Conservation (phyloP, 2,888 invertebrate species). For the Ornithoptera priamus region DNA sequence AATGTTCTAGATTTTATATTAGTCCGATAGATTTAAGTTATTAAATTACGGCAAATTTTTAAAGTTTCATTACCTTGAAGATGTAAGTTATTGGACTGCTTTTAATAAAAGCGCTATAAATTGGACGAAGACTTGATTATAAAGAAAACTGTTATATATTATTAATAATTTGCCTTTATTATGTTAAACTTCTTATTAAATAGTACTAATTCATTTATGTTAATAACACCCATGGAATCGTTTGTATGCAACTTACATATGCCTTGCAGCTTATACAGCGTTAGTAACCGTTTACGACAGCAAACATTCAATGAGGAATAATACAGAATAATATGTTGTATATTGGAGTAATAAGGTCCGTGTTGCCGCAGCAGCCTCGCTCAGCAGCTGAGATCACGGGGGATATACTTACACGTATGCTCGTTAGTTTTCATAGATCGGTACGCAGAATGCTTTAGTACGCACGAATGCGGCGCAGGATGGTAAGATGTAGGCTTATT, state of each 20-base stretch:
- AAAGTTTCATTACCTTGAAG: no score
- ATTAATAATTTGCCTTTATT: no score
- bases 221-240: constrained; percentile 8
- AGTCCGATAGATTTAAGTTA: no score
- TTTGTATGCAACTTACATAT: constrained; percentile 33
- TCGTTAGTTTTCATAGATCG: constrained; percentile 21
- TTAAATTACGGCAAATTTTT: no score
- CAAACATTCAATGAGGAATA: not conserved
- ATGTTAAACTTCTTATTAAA: no score
- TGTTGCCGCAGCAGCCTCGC: not conserved
- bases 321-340: not conserved
- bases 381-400: constrained; percentile 15
- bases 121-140: no score
- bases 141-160: no score
- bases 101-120: no score
- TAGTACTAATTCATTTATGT: not conserved
- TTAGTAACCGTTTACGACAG: constrained; percentile 6
- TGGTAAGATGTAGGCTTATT: constrained; percentile 24
- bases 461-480: constrained; percentile 21
- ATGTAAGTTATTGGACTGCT: no score
- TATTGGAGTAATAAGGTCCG: not conserved
- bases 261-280: constrained; percentile 11
- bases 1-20: no score
- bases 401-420: constrained; percentile 23
- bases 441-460: constrained; percentile 24